Base-by-base conservation (phyloP, 1,140 invertebrate species). In the Pseudoatta argentina region DNA sequence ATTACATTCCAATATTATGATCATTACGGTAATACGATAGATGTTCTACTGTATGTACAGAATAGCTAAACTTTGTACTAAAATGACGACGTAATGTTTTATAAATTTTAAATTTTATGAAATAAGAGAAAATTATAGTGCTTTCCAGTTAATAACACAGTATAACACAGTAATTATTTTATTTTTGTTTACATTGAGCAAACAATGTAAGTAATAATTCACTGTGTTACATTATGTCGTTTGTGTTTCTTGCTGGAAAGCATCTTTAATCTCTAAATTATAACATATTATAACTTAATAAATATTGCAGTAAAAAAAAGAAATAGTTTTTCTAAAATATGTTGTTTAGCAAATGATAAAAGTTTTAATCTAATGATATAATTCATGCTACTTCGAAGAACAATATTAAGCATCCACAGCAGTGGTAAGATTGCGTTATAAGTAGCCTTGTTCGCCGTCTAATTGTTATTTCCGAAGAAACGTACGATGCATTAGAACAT, bases 401-500 rank as follows among this genome's bases (percentile, higher is more conserved):
- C 53, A 48, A 12, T 14, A 16, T 14, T 16, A 61, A 51, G 39
- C 24, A 61, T 61, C 39, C 18, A 27, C n/a, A 24, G 24, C n/a
- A 34, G 24, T 51, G 55, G 39, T 59, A 73, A 48, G 39, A 48
- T 82, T 59, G 53, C 55, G 79, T 82, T 82, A 44, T 81, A 82
- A 83, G 79, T 75, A 83, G 69, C 78, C 78, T 81, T 48, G 53
- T 83, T 78, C 44, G 83, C 66, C 86, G 73, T 87, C 85, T 89
- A 89, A 91, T 91, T 91, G 89, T 91, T 90, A 91, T 91, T 91
- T 88, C 82, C 79, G 51, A 78, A 72, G 85, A 83, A 85, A 77
- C 90, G 82, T 85, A 85, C 86, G 89, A 82, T 91, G 90, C 90
- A 91, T 90, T 91, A 88, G 90, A 91, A 91, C 89, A 91, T 91